Percentiles rank a stretch among this genome's conserved stretches.
These are phyloP conservation scores for Agelas oroides DNA, from an alignment of 37 sponge, comb jelly and placozoan species.

Conservation along the genomic window DNA sequence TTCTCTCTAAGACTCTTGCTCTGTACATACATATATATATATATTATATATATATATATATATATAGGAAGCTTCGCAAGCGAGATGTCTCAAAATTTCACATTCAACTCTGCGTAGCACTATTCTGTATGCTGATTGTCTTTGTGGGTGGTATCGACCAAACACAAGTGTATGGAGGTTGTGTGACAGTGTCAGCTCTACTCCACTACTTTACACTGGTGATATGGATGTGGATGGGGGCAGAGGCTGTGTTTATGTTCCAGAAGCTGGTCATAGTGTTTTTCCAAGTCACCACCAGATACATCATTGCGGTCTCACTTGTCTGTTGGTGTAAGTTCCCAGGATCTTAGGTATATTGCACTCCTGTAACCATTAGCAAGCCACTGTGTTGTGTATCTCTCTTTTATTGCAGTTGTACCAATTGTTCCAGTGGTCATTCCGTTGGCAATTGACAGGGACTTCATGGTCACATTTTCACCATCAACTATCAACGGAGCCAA, in stretches of 20 bases:
- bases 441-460: background rate
- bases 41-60: too few relatives aligned
- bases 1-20: too few relatives aligned
- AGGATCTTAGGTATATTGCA: too few relatives aligned
- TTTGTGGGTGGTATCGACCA: constrained; percentile 36
- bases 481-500: too few relatives aligned
- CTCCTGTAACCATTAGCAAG: too few relatives aligned
- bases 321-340: constrained; percentile 57
- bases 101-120: constrained; percentile 44
- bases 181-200: constrained; percentile 43
- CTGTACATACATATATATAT: too few relatives aligned
- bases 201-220: constrained; percentile 59
- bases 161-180: constrained; percentile 22
- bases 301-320: constrained; percentile 28
- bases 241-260: constrained; percentile 34
- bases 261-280: constrained; percentile 53
- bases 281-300: constrained; percentile 17
- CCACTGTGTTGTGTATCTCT: too few relatives aligned
- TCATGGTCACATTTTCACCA: background rate
- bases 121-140: constrained; percentile 47
- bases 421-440: constrained; percentile 15
- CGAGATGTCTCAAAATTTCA: constrained; percentile 39
- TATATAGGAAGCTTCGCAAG: constrained; percentile 9
- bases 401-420: constrained; percentile 13
- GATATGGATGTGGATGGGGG: constrained; percentile 42